phyloP scores from a whole-genome alignment of 2,888 invertebrate genomes.

The Brachylomia viminalis region DNA sequence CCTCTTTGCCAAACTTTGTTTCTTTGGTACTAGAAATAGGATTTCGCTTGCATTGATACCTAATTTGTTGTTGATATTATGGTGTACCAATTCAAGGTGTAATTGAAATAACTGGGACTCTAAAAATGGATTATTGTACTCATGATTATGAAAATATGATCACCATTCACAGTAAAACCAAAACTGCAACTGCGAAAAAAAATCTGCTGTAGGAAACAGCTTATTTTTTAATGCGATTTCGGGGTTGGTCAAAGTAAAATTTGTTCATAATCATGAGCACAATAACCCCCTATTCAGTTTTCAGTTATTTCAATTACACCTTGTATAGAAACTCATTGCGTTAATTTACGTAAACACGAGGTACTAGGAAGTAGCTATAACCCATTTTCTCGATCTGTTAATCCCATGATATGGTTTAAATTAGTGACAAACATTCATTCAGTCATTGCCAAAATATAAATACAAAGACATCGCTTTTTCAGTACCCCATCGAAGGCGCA shows the following conservation, averaged over 20 bases:
- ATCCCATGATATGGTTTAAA: not conserved
- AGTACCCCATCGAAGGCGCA: not conserved
- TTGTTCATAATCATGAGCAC: not conserved
- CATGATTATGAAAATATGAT: not conserved
- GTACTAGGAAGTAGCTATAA: not conserved
- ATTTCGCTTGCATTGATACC: not conserved
- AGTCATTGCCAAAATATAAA: not conserved
- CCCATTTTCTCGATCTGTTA: not conserved
- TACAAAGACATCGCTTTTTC: not conserved
- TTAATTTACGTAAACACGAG: not conserved
- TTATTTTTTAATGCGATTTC: not conserved
- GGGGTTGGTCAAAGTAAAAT: not conserved
- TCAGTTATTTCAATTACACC: not conserved
- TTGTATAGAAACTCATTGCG: not conserved
- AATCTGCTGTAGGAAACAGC: not conserved
- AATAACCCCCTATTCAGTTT: not conserved
- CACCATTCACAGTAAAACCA: no score
- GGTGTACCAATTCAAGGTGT: not conserved
- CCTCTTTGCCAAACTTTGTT: constrained; percentile 17
- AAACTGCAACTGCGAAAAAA: not conserved
- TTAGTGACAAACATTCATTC: not conserved
- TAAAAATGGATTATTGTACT: not conserved
- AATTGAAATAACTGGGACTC: not conserved
- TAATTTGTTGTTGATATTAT: not conserved
- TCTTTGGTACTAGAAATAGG: not conserved